Base-by-base conservation (phyloP, 2,888 invertebrate species). In the Meteorus colon region DNA sequence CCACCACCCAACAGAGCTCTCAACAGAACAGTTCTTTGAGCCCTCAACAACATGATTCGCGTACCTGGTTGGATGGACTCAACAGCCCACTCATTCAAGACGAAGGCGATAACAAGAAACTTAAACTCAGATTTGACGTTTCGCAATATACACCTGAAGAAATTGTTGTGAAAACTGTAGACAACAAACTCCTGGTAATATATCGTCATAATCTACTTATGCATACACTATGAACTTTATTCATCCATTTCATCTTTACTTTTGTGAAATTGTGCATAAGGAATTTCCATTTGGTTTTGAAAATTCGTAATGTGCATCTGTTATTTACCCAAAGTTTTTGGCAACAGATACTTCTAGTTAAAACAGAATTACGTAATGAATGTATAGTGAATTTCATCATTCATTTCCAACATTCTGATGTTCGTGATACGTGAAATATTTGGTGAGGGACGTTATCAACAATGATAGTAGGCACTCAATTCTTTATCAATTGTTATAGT, bases 91-190 rank as follows among this genome's bases (percentile, higher is more conserved):
- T 98, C 84, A 97, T 96, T 90, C 96, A 97, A 91, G 97, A 97
- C 85, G 97, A 97, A 87, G 97, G 97, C 74, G 96, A 97, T 89
- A 97, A 95, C 91, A 98, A 98, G 91, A 95, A 96, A 89, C 92
- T 99, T 84, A 97, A 98, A 89, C 93, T 99, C 81, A 93, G 98
- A 88, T 99, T 99, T 91, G 98, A 99, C 90, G 98, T 99, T 84
- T 96, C 97, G 88, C 97, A 98, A 91, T 99, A 98, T 91, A 95
- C 96, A 75, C 96, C 96, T 69, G 99, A 99, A 91, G 98, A 99
- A 92, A 98, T 98, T 89, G 97, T 97, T 88, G 98, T 99, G 82
- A 98, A 98, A 92, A 99, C 98, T 81, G 97, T 98, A 84, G 98
- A 98, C 92, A 98, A 98, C 92, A 97, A 97, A 93, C 93, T 99